phyloP scores from a whole-genome alignment of 2,113 vertebrate species.

The Centrocercus urophasianus region DNA sequence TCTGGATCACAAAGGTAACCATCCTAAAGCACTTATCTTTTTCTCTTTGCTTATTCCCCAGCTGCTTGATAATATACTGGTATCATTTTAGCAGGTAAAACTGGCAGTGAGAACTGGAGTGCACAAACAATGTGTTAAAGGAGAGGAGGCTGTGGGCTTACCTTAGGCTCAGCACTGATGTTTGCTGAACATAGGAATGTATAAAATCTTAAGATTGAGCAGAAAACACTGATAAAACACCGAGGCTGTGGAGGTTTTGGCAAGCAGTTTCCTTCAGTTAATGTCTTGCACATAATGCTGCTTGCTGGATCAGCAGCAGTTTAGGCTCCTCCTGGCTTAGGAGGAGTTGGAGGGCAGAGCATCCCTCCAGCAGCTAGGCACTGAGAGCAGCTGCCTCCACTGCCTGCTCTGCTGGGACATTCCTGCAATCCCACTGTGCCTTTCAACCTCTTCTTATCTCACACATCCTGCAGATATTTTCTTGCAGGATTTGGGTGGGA shows the following conservation, averaged over 20 bases:
- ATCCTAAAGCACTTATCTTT: background rate
- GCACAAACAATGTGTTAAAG: background rate
- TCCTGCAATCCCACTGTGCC: background rate
- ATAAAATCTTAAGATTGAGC: background rate
- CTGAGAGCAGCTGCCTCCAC: background rate
- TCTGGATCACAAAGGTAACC: background rate
- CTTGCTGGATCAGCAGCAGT: background rate
- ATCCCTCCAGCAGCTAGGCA: background rate
- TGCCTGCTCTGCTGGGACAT: background rate
- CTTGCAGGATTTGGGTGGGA: background rate
- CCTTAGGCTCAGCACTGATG: background rate
- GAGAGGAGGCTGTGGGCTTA: background rate
- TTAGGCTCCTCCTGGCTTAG: background rate
- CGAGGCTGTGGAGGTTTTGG: background rate
- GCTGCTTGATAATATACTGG: background rate
- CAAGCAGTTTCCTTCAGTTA: background rate
- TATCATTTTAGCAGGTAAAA: background rate
- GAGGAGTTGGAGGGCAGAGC: background rate
- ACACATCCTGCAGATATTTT: background rate
- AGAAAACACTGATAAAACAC: background rate
- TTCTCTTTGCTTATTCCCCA: background rate
- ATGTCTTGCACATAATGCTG: background rate
- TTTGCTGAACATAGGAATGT: background rate
- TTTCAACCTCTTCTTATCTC: background rate
- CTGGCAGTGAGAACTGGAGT: background rate